phyloP scores from a whole-genome alignment of 2,888 invertebrate genomes.

The Apomyelois bistriatella region DNA sequence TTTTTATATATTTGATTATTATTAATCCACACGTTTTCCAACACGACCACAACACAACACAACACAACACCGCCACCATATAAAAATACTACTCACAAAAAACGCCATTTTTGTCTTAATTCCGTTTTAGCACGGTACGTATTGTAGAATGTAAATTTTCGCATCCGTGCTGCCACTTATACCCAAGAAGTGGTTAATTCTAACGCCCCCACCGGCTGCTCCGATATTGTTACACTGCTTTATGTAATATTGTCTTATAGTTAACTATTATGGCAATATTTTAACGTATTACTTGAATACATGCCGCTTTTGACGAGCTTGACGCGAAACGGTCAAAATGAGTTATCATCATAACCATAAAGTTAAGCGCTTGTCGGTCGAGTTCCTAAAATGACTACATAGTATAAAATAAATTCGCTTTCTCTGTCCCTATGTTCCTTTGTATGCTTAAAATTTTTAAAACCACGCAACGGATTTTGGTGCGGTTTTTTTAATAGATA shows the following conservation, averaged over 20 bases:
- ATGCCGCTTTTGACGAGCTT: neutral
- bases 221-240: conserved; percentile 10
- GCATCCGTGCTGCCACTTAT: conserved; percentile 46
- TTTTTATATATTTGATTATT: no score
- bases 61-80: conserved; percentile 4
- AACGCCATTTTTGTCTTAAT: conserved; percentile 31
- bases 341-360: no score
- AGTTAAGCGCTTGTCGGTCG: no score
- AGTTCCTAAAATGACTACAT: no score
- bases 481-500: no score
- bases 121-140: conserved; percentile 16
- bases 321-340: no score
- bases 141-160: conserved; percentile 43
- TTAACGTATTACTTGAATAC: neutral
- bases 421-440: no score
- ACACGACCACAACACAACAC: neutral
- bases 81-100: conserved; percentile 34
- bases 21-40: neutral
- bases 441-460: no score
- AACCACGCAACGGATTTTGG: no score
- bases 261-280: neutral
- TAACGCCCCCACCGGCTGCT: conserved; percentile 23
- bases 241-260: conserved; percentile 6
- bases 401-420: no score
- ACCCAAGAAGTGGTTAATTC: conserved; percentile 61